phyloP scores from a whole-genome alignment of 1,140 invertebrate genomes.

The Aporrectodea caliginosa region DNA sequence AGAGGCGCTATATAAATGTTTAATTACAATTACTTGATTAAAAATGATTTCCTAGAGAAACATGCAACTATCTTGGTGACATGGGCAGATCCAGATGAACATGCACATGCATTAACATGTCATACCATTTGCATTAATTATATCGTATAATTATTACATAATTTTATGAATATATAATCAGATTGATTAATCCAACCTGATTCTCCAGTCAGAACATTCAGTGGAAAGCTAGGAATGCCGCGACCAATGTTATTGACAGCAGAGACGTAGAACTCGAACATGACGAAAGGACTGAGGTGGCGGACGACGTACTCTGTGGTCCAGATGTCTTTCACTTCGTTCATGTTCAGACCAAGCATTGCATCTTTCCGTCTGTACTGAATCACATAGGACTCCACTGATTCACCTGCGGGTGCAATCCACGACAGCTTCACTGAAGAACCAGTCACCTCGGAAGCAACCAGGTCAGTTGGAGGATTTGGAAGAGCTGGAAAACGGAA shows the following conservation, averaged over 20 bases:
- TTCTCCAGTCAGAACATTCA: slow-evolving; percentile 89
- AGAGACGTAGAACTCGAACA: slow-evolving; percentile 90
- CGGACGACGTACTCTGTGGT: slow-evolving; percentile 86
- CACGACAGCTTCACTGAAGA: slow-evolving; percentile 84
- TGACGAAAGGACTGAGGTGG: slow-evolving; percentile 84
- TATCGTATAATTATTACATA: too few relatives aligned
- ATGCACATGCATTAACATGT: too few relatives aligned
- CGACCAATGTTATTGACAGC: slow-evolving; percentile 90
- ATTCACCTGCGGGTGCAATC: slow-evolving; percentile 73
- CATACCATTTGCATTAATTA: too few relatives aligned
- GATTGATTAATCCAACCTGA: slow-evolving; percentile 66
- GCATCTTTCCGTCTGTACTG: slow-evolving; percentile 86
- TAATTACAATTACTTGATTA: too few relatives aligned
- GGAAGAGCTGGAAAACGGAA: slow-evolving; percentile 70
- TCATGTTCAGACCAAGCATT: slow-evolving; percentile 36
- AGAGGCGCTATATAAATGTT: too few relatives aligned
- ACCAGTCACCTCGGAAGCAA: slow-evolving; percentile 84
- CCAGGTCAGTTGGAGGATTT: slow-evolving; percentile 77
- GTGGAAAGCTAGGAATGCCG: slow-evolving; percentile 76
- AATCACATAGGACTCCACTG: slow-evolving; percentile 88
- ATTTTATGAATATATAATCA: neutral
- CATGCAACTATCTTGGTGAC: too few relatives aligned
- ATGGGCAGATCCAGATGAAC: too few relatives aligned
- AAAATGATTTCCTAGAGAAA: too few relatives aligned
- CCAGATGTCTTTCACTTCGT: slow-evolving; percentile 83